A percentile compares a stretch with the other conserved stretches of the same genome.
Conservation (phyloP, 2,888 invertebrate genomes). For the Andrena camellia region DNA sequence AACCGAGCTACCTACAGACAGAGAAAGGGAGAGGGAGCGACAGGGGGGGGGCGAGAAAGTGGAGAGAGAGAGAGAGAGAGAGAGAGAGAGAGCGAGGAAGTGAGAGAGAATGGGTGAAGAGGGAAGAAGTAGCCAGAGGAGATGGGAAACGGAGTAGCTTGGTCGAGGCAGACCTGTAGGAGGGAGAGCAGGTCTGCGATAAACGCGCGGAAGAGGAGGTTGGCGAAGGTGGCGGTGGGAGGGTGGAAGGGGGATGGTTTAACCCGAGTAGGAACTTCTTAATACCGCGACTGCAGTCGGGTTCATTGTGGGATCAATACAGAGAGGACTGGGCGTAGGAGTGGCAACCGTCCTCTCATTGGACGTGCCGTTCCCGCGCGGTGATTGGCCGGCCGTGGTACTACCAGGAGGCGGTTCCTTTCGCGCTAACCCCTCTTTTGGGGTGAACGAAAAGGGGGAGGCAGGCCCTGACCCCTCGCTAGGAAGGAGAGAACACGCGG, state of each 20-base stretch:
- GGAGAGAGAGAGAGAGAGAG: slow-evolving; percentile 19
- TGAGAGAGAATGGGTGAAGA: slow-evolving; percentile 16
- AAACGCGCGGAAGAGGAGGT: slow-evolving; percentile 33
- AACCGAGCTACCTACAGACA: slow-evolving; percentile 52
- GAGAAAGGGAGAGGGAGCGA: slow-evolving; percentile 31
- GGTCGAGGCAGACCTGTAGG: slow-evolving; percentile 22
- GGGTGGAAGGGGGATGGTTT: slow-evolving; percentile 73
- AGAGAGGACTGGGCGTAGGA: slow-evolving; percentile 80
- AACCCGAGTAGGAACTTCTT: slow-evolving; percentile 79
- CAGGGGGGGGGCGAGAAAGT: slow-evolving; percentile 9
- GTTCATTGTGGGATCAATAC: slow-evolving; percentile 85
- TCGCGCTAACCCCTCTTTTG: slow-evolving; percentile 51
- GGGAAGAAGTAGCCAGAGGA: slow-evolving; percentile 48
- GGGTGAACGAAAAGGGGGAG: slow-evolving; percentile 67
- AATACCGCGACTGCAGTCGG: slow-evolving; percentile 77
- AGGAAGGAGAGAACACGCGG: slow-evolving; percentile 66
- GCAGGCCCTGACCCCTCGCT: slow-evolving; percentile 55
- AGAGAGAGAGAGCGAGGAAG: slow-evolving; percentile 33
- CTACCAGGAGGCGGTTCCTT: slow-evolving; percentile 83
- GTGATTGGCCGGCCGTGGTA: slow-evolving; percentile 77
- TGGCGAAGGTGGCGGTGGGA: slow-evolving; percentile 34
- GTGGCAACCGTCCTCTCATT: slow-evolving; percentile 82
- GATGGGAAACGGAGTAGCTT: slow-evolving; percentile 26
- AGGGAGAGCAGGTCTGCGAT: slow-evolving; percentile 46
- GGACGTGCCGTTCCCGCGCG: slow-evolving; percentile 75